Percentiles rank a stretch among this genome's conserved stretches.
phyloP scores from a whole-genome alignment of 2,113 vertebrate species.

The Laticauda laticaudata region DNA sequence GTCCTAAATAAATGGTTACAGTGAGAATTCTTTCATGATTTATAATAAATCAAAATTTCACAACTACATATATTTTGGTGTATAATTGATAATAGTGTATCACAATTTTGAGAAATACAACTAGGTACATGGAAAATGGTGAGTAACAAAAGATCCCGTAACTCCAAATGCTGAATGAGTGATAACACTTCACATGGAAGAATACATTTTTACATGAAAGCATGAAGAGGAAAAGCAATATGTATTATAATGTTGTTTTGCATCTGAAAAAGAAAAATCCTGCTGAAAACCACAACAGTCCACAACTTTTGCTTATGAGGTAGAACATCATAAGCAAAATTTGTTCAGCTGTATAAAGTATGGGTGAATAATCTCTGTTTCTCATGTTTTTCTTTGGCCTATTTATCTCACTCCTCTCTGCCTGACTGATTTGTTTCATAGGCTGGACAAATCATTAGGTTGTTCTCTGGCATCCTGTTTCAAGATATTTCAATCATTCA shows the following conservation, averaged over 20 bases:
- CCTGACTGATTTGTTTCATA: neutral
- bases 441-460: neutral
- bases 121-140: accelerated
- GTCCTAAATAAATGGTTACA: neutral
- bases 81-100: neutral
- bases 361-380: neutral
- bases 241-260: accelerated
- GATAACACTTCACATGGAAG: too few species aligned
- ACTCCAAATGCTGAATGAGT: neutral
- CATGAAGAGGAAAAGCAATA: neutral
- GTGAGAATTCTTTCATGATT: neutral
- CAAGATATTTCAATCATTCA: neutral
- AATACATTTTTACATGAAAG: too few species aligned
- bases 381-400: neutral
- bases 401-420: neutral
- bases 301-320: too few species aligned
- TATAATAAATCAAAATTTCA: neutral
- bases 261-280: neutral
- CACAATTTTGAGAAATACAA: neutral
- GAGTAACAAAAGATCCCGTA: neutral
- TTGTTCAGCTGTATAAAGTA: neutral
- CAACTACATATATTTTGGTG: too few species aligned
- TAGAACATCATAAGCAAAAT: accelerated
- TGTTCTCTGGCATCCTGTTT: neutral
- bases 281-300: neutral